A percentile compares a stretch with the other conserved stretches of the same genome.
Evolutionary conservation across 2,797 vertebrate genomes (phyloP).

Genomic region (Manis javanica): DNA sequence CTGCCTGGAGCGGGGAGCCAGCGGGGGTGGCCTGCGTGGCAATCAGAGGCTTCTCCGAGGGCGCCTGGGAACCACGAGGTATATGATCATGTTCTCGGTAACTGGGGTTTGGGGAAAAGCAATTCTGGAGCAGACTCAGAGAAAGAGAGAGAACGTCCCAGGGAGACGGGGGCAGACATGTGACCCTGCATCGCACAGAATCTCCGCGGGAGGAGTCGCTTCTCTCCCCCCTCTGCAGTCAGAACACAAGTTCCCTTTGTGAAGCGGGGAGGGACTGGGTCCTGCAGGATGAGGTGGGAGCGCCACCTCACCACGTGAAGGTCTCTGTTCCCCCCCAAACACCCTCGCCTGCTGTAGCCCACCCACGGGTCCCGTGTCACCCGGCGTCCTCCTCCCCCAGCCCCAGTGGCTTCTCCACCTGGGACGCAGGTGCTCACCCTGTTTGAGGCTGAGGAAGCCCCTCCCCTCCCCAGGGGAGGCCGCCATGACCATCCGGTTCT

Average conservation of each 20-base stretch:
- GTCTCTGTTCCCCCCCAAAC: not conserved
- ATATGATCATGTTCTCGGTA: rapidly evolving
- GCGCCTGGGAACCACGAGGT: rapidly evolving
- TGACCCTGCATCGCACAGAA: rapidly evolving
- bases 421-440: not conserved
- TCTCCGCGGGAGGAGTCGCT: rapidly evolving
- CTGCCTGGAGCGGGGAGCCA: rapidly evolving
- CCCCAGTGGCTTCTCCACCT: rapidly evolving
- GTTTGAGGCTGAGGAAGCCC: not conserved
- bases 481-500: no score
- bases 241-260: no score
- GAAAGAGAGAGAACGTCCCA: not conserved
- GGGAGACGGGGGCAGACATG: rapidly evolving
- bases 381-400: rapidly evolving
- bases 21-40: rapidly evolving
- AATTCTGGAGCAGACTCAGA: not conserved
- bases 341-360: rapidly evolving
- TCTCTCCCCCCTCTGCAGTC: not conserved
- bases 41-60: not conserved
- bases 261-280: not conserved
- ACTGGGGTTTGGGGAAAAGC: not conserved
- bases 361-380: rapidly evolving
- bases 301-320: no score
- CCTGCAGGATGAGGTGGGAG: rapidly evolving
- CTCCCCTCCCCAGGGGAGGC: rapidly evolving